These are phyloP conservation scores for Tetraneura akinire DNA, from an alignment of 1,140 invertebrate species.

Conservation along the genomic window DNA sequence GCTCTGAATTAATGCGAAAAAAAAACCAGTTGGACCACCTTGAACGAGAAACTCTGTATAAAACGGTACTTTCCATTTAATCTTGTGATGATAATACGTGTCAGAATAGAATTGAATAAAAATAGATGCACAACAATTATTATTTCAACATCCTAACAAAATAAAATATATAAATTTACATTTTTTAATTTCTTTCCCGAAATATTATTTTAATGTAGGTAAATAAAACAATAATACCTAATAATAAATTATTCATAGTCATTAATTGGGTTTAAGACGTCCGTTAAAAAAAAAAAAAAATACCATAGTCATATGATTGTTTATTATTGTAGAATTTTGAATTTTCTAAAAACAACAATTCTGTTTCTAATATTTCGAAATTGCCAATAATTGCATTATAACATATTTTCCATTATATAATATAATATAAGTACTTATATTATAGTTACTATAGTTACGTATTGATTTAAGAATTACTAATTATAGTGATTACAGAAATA, in stretches of 20 bases:
- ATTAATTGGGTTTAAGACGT: no score
- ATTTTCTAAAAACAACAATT: neutral
- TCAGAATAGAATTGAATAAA: neutral
- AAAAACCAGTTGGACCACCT: constrained; percentile 42
- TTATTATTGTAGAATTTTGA: neutral
- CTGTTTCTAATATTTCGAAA: neutral
- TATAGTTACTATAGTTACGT: no score
- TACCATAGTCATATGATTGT: neutral
- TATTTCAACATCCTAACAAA: neutral
- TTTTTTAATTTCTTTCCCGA: neutral
- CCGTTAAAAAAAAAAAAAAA: no score
- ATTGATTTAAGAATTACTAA: no score
- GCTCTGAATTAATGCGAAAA: constrained; percentile 15
- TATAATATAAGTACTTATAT: no score
- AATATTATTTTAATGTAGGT: neutral
- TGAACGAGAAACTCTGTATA: constrained; percentile 35
- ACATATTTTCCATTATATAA: neutral
- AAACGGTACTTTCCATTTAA: constrained; percentile 43
- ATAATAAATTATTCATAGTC: no score
- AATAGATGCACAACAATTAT: neutral
- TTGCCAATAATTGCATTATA: neutral
- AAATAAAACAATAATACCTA: no score
- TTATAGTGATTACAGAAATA: neutral
- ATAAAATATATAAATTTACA: neutral
- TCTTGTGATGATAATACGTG: neutral